Evolutionary conservation across 1,140 invertebrate species (phyloP), one percentile per base, ranked within the genome.

Genomic region (Apis dorsata): DNA sequence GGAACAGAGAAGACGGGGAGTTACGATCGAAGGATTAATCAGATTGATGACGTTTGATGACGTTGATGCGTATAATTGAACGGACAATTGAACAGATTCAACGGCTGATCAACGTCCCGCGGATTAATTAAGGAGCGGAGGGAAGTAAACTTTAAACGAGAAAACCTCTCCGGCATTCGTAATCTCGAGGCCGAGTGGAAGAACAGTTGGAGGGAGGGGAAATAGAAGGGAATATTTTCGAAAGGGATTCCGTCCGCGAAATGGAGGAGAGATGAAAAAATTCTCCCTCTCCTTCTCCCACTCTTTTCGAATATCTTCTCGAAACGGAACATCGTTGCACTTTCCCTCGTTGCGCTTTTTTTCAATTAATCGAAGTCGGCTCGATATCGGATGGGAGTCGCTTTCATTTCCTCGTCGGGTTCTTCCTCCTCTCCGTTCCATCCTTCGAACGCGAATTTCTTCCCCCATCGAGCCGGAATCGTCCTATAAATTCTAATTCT

Each of bases 51-150:
- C 34, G 34, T 34, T 34, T 34, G 34, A 79, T 83, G 83, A 83
- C 53, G 78, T n/a, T n/a, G 24, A 24, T 24, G 2, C 71, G 63
- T 62, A 53, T 69, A 83, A 84, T 80, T 72, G 57, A 86, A 86
- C 84, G 84, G 84, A 85, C 83, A 85, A 85, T 80, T 80, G 80
- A 80, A 84, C 75, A 84, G 84, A 84, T 85, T 84, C 85, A 72
- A 70, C 80, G 73, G 63, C 76, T 66, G 75, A 51, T 62, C 72
- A 85, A 28, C 34, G 34, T 75, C 63, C 55, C 65, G 72, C 72
- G 66, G 74, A 77, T 86, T 86, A 86, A 86, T 86, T 85, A 86
- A 34, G 81, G 72, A 81, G 83, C 77, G 60, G 74, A 71, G 69
- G 63, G 55, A 85, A 71, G 84, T 72, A 77, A 81, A 84, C 60